A percentile compares a stretch with the other conserved stretches of the same genome.
Evolutionary conservation across 2,797 vertebrate genomes (phyloP).

Genomic region (Oreonectes daqikongensis): DNA sequence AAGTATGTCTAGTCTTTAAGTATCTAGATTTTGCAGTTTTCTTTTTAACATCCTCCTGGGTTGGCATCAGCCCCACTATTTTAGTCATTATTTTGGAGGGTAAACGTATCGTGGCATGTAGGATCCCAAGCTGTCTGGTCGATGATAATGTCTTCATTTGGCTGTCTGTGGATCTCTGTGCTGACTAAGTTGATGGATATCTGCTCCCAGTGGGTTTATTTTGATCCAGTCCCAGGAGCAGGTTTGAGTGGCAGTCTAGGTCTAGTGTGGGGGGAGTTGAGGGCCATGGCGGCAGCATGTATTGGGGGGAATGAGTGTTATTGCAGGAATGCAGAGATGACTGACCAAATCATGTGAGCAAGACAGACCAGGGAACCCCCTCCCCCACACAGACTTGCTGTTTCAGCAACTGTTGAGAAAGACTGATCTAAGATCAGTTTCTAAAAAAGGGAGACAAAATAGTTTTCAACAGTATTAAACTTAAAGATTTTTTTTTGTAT

Average conservation of each 20-base stretch:
- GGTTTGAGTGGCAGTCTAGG: slow-evolving; percentile 42
- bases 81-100: background rate
- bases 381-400: slow-evolving; percentile 38
- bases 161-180: slow-evolving; percentile 24
- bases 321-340: slow-evolving; percentile 55
- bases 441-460: slow-evolving; percentile 16
- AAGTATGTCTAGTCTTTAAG: no score
- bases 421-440: slow-evolving; percentile 31
- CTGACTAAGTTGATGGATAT: slow-evolving; percentile 30
- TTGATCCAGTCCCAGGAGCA: slow-evolving; percentile 34
- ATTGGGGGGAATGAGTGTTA: slow-evolving; percentile 54
- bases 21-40: background rate
- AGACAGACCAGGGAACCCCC: slow-evolving; percentile 42
- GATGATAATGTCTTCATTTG: slow-evolving; percentile 48
- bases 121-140: slow-evolving; percentile 44
- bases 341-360: slow-evolving; percentile 52
- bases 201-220: slow-evolving; percentile 40
- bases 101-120: slow-evolving; percentile 21
- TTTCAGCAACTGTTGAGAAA: background rate
- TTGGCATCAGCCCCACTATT: background rate
- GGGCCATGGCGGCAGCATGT: slow-evolving; percentile 41
- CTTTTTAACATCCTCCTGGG: background rate
- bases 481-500: background rate
- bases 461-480: background rate
- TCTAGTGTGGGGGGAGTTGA: background rate